Evolutionary conservation across 2,113 vertebrate species (phyloP).

Genomic region (Gnathonemus echidnorhynchus): DNA sequence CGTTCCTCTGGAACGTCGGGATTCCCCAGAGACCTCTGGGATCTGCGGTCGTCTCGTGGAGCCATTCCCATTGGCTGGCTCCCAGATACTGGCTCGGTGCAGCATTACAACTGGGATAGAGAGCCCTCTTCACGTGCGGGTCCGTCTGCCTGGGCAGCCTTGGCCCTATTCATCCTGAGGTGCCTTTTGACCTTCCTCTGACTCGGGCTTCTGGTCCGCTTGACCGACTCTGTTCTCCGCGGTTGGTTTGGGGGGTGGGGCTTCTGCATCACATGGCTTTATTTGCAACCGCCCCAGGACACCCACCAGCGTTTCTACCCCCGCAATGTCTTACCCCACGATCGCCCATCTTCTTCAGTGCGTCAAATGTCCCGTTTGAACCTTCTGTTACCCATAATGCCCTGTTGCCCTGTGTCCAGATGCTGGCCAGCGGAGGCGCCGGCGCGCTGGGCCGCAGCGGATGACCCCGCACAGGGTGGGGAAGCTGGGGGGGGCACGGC

Average conservation of each 20-base stretch:
- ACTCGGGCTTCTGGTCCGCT: background rate
- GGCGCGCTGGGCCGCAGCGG: conserved; percentile 62
- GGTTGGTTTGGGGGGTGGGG: background rate
- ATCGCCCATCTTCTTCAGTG: background rate
- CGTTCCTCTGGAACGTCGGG: background rate
- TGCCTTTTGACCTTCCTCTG: background rate
- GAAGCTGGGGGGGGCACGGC: conserved; percentile 67
- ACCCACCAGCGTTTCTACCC: background rate
- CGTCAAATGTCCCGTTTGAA: conserved; percentile 1
- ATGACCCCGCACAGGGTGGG: conserved; percentile 66
- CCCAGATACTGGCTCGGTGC: background rate
- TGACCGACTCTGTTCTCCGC: background rate
- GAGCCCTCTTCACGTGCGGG: background rate
- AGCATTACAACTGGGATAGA: background rate
- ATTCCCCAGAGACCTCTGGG: conserved; percentile 2
- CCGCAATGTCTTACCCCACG: background rate
- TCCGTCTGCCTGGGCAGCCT: background rate
- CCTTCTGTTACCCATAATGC: conserved; percentile 60
- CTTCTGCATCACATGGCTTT: background rate
- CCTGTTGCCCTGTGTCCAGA: conserved; percentile 72
- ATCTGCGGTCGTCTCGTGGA: background rate
- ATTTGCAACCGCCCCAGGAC: background rate
- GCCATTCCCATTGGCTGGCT: background rate
- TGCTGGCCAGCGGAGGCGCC: conserved; percentile 70
- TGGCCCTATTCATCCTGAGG: background rate